Percentiles rank a stretch among this genome's conserved stretches.
These are phyloP conservation scores for Spisula subtruncata DNA, from an alignment of 2,888 invertebrate genomes.

Conservation along the genomic window DNA sequence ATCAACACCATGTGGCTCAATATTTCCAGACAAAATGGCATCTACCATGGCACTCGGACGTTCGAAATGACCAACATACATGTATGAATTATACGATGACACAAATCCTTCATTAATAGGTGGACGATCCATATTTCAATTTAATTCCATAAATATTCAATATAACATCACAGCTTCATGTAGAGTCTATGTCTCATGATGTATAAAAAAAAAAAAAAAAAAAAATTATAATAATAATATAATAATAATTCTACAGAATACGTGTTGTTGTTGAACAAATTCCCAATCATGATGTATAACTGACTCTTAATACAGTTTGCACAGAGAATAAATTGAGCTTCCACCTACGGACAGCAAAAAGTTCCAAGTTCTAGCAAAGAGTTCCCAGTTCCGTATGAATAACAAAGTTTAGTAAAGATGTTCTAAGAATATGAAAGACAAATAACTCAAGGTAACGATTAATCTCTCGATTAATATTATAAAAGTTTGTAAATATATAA, in stretches of 20 bases:
- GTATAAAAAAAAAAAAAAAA: too few species aligned
- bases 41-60: slow-evolving; percentile 36
- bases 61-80: slow-evolving; percentile 54
- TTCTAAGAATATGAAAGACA: too few species aligned
- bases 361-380: too few species aligned
- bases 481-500: background rate
- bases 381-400: too few species aligned
- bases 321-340: background rate
- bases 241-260: too few species aligned
- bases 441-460: background rate
- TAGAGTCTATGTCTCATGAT: background rate
- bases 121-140: background rate
- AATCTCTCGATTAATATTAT: background rate
- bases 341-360: background rate
- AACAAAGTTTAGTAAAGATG: too few species aligned
- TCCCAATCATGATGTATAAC: too few species aligned
- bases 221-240: too few species aligned
- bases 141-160: background rate
- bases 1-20: slow-evolving; percentile 17
- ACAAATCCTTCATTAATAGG: slow-evolving; percentile 14
- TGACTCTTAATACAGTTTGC: background rate
- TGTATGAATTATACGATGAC: slow-evolving; percentile 53
- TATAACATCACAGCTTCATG: background rate
- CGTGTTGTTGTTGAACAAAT: too few species aligned
- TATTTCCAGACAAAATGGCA: slow-evolving; percentile 40